Evolutionary conservation across 37 sponge, comb jelly and placozoan genomes (phyloP).

Genomic region (Tethya wilhelma): DNA sequence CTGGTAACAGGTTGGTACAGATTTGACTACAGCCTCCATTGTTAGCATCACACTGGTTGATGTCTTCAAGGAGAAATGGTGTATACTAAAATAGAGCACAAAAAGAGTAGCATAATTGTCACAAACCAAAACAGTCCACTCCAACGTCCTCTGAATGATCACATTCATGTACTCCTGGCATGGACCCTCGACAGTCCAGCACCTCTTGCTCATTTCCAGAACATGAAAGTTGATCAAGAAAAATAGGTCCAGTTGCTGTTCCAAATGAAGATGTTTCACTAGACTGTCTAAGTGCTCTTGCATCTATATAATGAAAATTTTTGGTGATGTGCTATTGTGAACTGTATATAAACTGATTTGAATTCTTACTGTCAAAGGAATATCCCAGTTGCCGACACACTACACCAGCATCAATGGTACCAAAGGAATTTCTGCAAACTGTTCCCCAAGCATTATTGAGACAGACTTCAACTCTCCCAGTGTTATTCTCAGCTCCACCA

Average conservation of each 20-base stretch:
- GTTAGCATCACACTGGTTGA: slow-evolving; percentile 35
- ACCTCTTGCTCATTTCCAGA: background rate
- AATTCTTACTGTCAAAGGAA: no score
- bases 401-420: slow-evolving; percentile 6
- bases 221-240: slow-evolving; percentile 17
- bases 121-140: slow-evolving; percentile 30
- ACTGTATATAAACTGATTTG: no score
- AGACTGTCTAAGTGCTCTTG: no score
- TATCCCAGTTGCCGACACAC: slow-evolving; percentile 15
- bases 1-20: slow-evolving; percentile 28
- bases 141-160: slow-evolving; percentile 30
- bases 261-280: no score
- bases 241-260: no score
- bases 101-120: background rate
- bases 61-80: slow-evolving; percentile 23
- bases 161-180: slow-evolving; percentile 14
- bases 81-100: background rate
- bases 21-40: slow-evolving; percentile 48
- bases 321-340: no score
- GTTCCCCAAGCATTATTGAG: slow-evolving; percentile 38
- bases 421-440: slow-evolving; percentile 20
- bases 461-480: slow-evolving; percentile 42
- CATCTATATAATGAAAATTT: no score
- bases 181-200: background rate
- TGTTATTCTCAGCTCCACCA: slow-evolving; percentile 16